phyloP scores from a whole-genome alignment of 2,797 vertebrate species.

The Ctenochaetus hawaiiensis region DNA sequence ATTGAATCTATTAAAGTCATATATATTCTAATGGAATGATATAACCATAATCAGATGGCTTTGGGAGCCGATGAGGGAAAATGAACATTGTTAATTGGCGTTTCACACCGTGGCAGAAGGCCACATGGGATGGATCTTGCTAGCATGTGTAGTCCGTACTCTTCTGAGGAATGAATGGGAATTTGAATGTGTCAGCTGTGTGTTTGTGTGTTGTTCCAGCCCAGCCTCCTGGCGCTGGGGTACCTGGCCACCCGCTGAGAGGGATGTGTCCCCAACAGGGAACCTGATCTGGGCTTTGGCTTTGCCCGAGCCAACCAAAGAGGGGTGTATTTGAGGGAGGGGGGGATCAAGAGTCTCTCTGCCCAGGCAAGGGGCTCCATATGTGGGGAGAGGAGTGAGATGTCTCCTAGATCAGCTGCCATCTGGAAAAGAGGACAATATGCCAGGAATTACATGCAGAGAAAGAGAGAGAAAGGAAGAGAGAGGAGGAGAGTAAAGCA shows the following conservation, averaged over 20 bases:
- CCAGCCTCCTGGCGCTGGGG: slow-evolving; percentile 1
- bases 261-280: slow-evolving; percentile 45
- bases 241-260: slow-evolving; percentile 40
- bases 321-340: not conserved
- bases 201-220: slow-evolving; percentile 12
- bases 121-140: slow-evolving; percentile 30
- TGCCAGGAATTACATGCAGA: slow-evolving; percentile 55
- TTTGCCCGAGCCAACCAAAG: slow-evolving; percentile 48
- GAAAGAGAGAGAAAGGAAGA: slow-evolving; percentile 1
- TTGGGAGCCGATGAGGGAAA: slow-evolving; percentile 37
- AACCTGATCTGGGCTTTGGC: slow-evolving; percentile 50
- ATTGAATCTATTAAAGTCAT: slow-evolving; percentile 60
- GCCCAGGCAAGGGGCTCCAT: slow-evolving; percentile 66
- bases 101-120: slow-evolving; percentile 34
- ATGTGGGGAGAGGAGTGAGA: slow-evolving; percentile 70
- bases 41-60: slow-evolving; percentile 44
- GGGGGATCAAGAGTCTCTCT: slow-evolving; percentile 60
- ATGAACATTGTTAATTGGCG: slow-evolving; percentile 47
- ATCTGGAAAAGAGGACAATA: slow-evolving; percentile 69
- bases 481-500: slow-evolving; percentile 10
- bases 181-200: slow-evolving; percentile 9
- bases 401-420: slow-evolving; percentile 62
- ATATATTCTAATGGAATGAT: slow-evolving; percentile 60
- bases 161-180: slow-evolving; percentile 11
- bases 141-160: not conserved